phyloP scores from a whole-genome alignment of 2,113 vertebrate species.

The Pandion haliaetus region DNA sequence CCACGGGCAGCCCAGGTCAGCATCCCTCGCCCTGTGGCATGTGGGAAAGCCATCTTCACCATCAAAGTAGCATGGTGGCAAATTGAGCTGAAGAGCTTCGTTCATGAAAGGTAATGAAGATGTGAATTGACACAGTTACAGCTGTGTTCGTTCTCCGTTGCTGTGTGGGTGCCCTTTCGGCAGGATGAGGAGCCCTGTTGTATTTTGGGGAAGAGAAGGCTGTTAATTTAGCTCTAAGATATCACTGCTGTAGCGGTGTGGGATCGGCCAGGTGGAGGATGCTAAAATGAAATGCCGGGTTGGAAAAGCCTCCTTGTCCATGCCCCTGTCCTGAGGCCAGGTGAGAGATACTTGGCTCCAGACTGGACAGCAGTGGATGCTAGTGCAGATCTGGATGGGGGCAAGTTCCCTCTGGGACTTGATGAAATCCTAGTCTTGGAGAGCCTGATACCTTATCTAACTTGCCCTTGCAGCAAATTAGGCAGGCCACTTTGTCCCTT shows the following conservation, averaged over 20 bases:
- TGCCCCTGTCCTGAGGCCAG: background rate
- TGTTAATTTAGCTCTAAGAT: background rate
- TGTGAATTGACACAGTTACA: accelerated
- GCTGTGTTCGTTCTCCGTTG: accelerated
- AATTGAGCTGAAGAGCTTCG: background rate
- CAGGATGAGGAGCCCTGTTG: background rate
- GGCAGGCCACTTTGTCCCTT: background rate
- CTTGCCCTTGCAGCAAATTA: background rate
- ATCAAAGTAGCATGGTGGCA: background rate
- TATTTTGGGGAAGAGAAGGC: background rate
- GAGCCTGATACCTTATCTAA: background rate
- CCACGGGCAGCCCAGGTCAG: background rate
- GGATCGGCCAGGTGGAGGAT: background rate
- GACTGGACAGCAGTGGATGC: background rate
- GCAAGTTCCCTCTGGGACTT: background rate
- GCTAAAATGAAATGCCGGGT: background rate
- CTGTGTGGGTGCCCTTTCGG: background rate
- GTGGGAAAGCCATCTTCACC: accelerated
- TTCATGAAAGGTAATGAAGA: background rate
- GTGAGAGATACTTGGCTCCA: background rate
- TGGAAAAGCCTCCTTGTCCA: background rate
- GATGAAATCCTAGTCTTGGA: background rate
- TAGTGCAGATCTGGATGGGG: background rate
- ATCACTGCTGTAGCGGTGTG: background rate
- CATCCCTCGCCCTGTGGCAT: accelerated